phyloP scores from a whole-genome alignment of 2,113 vertebrate genomes.

The Phycodurus eques region DNA sequence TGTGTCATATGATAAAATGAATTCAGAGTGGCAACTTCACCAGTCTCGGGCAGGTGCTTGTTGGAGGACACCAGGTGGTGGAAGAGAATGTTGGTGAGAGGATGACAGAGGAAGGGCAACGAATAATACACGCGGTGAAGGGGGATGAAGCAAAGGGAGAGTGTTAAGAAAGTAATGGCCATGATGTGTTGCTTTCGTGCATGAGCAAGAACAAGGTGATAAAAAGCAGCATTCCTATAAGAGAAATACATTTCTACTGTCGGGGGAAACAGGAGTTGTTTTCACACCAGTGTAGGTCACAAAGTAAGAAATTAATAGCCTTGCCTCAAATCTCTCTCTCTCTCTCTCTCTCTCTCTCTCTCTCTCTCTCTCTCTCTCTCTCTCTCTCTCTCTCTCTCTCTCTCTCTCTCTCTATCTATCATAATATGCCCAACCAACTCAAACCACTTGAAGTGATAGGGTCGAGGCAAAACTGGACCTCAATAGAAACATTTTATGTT shows the following conservation, averaged over 20 bases:
- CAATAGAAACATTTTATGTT: too few species aligned
- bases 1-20: conserved; percentile 15
- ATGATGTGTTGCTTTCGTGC: conserved; percentile 24
- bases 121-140: background rate
- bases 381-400: background rate
- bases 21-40: conserved; percentile 27
- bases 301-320: background rate
- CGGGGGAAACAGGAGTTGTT: conserved; percentile 17
- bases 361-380: background rate
- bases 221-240: conserved; percentile 37
- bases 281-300: conserved; percentile 1
- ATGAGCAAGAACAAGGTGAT: conserved; percentile 41
- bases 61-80: conserved; percentile 22
- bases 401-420: too few species aligned
- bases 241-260: conserved; percentile 17
- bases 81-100: conserved; percentile 13
- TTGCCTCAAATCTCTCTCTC: background rate
- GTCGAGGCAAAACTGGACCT: too few species aligned
- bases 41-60: conserved; percentile 38
- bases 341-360: background rate
- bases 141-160: background rate
- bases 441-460: too few species aligned
- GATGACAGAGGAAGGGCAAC: conserved; percentile 5
- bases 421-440: background rate
- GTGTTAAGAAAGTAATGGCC: conserved; percentile 14